These are phyloP conservation scores for Herpetotheres cachinnans DNA, from an alignment of 2,113 vertebrate genomes.

Conservation along the genomic window DNA sequence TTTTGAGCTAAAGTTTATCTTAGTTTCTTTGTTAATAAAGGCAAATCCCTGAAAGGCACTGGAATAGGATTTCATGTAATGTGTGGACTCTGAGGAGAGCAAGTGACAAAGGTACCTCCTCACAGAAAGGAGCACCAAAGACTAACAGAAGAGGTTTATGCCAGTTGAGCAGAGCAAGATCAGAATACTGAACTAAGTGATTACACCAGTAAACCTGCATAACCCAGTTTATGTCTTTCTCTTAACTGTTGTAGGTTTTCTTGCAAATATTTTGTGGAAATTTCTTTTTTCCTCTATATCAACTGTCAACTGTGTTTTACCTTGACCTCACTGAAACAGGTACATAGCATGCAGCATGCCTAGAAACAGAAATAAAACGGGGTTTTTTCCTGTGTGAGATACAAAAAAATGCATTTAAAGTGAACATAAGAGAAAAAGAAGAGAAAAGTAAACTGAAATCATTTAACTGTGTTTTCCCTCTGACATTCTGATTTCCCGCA, in stretches of 20 bases:
- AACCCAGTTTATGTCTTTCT: background rate
- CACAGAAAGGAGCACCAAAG: background rate
- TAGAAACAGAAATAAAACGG: background rate
- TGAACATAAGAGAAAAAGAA: background rate
- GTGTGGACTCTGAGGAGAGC: background rate
- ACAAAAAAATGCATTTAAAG: background rate
- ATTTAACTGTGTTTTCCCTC: background rate
- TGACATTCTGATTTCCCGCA: background rate
- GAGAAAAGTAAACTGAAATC: background rate
- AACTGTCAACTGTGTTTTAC: background rate
- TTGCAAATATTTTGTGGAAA: background rate
- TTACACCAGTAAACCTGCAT: background rate
- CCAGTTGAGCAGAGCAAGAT: background rate
- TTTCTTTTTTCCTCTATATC: background rate
- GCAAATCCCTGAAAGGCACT: background rate
- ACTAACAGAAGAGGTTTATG: background rate
- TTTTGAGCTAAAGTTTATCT: background rate
- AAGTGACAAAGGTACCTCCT: background rate
- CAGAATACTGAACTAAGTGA: background rate
- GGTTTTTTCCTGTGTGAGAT: background rate
- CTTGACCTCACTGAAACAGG: background rate
- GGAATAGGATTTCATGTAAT: background rate
- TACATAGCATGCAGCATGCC: background rate
- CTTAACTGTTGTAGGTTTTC: background rate
- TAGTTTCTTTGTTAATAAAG: background rate